phyloP scores from a whole-genome alignment of 2,888 invertebrate genomes.

The Drosophila nr. fundita region DNA sequence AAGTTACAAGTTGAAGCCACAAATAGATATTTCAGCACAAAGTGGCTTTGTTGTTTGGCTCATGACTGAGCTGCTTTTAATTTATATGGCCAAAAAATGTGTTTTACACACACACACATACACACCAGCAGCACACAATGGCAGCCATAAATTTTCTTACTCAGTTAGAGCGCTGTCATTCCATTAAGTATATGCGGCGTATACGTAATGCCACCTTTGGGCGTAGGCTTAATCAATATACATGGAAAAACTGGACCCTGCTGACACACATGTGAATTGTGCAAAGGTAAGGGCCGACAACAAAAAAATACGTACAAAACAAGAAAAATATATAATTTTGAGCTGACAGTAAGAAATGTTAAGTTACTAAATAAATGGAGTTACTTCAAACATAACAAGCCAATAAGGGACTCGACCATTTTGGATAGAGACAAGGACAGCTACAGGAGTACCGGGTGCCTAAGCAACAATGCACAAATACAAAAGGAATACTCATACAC shows the following conservation, averaged over 20 bases:
- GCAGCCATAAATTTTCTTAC: constrained; percentile 62
- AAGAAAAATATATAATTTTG: constrained; percentile 5
- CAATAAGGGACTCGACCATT: constrained; percentile 35
- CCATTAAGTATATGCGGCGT: constrained; percentile 32
- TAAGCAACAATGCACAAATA: constrained; percentile 27
- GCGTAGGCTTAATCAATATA: constrained; percentile 37
- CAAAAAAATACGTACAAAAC: neutral
- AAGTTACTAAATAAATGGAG: constrained; percentile 6
- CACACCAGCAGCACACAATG: constrained; percentile 27
- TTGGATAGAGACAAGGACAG: constrained; percentile 8
- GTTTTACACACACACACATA: constrained; percentile 21
- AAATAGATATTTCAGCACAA: constrained; percentile 68
- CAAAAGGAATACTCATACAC: constrained; percentile 29
- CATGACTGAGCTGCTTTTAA: constrained; percentile 71
- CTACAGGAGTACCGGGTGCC: neutral
- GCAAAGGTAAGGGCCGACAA: neutral
- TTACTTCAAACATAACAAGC: constrained; percentile 27
- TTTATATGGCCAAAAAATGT: constrained; percentile 68
- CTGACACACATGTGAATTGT: constrained; percentile 4
- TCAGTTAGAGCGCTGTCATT: constrained; percentile 51
- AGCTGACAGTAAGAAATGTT: neutral
- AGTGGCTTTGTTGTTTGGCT: constrained; percentile 68
- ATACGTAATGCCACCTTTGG: constrained; percentile 55
- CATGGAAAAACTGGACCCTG: constrained; percentile 11
- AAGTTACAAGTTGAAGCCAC: constrained; percentile 60